Conservation (phyloP, 2,797 vertebrate species). For the Poecilia wingei region DNA sequence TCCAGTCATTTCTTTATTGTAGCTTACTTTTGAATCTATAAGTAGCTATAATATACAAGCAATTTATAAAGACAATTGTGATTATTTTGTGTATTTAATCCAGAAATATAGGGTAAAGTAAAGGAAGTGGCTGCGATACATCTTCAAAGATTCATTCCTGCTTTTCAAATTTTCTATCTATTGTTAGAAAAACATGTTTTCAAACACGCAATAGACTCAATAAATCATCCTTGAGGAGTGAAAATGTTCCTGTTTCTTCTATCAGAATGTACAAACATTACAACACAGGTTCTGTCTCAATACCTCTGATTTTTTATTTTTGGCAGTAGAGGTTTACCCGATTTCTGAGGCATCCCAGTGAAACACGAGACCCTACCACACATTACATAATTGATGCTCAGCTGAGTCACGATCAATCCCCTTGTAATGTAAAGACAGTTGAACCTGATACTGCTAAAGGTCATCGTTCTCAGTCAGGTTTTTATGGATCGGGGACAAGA, state of each 20-base stretch:
- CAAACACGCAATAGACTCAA: not conserved
- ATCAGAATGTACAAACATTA: conserved; percentile 23
- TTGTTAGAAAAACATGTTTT: not conserved
- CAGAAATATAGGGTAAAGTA: not conserved
- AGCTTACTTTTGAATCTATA: conserved; percentile 19
- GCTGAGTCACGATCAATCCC: not conserved
- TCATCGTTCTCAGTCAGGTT: conserved; percentile 38
- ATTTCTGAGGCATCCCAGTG: conserved; percentile 15
- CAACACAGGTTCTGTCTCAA: conserved; percentile 16
- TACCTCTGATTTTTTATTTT: conserved; percentile 6
- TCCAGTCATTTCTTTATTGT: not conserved
- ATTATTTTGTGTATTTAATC: not conserved
- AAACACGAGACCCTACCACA: conserved; percentile 26
- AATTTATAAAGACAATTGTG: not conserved
- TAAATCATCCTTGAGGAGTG: not conserved
- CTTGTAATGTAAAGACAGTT: conserved; percentile 25
- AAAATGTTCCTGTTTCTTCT: not conserved
- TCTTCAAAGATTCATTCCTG: not conserved
- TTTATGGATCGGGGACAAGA: conserved; percentile 33
- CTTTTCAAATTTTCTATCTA: not conserved
- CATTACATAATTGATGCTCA: conserved; percentile 27
- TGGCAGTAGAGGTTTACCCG: not conserved
- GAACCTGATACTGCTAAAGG: conserved; percentile 12
- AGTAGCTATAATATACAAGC: conserved; percentile 9
- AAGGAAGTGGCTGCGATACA: not conserved